phyloP scores from a whole-genome alignment of 2,888 invertebrate genomes.

The Eurois occulta region DNA sequence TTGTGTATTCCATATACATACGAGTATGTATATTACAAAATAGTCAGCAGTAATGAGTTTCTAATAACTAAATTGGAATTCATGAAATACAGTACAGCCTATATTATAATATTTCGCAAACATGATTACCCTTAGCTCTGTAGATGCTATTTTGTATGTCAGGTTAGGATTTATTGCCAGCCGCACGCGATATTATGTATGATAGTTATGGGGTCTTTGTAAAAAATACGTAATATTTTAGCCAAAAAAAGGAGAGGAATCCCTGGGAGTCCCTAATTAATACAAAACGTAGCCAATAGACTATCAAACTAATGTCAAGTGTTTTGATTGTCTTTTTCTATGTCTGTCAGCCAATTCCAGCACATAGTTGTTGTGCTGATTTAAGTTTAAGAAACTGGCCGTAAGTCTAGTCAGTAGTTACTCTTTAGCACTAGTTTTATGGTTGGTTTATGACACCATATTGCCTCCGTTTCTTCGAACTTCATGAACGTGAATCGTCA shows the following conservation, averaged over 20 bases:
- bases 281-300: not conserved
- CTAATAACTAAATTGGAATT: conserved; percentile 44
- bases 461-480: not conserved
- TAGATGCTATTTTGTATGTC: conserved; percentile 12
- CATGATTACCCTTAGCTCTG: conserved; percentile 16
- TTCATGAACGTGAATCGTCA: not conserved
- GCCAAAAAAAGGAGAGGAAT: not conserved
- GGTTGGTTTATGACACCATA: conserved; percentile 22
- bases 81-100: conserved; percentile 23
- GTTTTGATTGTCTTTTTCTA: not conserved
- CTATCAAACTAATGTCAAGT: not conserved
- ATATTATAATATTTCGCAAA: conserved; percentile 37
- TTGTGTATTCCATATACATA: conserved; percentile 34
- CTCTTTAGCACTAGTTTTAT: conserved; percentile 15
- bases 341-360: not conserved
- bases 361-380: not conserved
- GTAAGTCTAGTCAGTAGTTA: not conserved
- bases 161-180: not conserved
- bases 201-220: not conserved
- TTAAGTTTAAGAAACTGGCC: not conserved
- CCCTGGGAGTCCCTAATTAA: not conserved
- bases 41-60: conserved; percentile 45
- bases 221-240: not conserved
- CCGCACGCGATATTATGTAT: not conserved
- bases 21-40: conserved; percentile 51